Conservation (phyloP, 2,888 invertebrate species). For the Zygothrica quintamaculata region DNA sequence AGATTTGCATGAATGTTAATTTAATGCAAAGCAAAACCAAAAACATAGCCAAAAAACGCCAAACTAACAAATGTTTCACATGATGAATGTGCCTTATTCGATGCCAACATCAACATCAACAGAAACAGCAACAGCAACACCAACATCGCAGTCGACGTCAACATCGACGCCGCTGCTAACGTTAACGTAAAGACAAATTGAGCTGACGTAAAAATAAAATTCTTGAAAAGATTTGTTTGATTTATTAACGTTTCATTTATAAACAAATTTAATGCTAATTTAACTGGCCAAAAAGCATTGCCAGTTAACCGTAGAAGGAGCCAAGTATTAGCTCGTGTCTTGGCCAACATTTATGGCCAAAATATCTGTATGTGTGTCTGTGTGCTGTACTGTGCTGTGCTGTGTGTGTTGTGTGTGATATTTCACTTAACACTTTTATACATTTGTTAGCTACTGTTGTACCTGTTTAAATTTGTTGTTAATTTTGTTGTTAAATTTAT, state of each 20-base stretch:
- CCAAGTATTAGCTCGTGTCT: conserved; percentile 13
- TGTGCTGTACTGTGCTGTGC: no score
- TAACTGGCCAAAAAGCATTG: conserved; percentile 33
- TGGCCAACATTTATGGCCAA: conserved; percentile 20
- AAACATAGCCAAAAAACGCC: conserved; percentile 21
- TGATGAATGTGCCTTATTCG: conserved; percentile 47
- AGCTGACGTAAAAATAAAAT: conserved; percentile 49
- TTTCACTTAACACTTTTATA: conserved; percentile 67
- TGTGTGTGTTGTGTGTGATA: neutral
- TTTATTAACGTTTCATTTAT: conserved; percentile 69
- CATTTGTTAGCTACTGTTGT: conserved; percentile 39
- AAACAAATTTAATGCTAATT: conserved; percentile 55
- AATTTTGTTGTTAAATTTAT: conserved; percentile 42
- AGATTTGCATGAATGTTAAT: conserved; percentile 44
- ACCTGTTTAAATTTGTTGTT: conserved; percentile 25
- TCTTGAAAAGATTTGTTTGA: conserved; percentile 62
- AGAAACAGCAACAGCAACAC: neutral
- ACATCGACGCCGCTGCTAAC: conserved; percentile 7
- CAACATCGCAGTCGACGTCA: neutral
- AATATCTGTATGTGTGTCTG: neutral
- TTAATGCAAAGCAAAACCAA: conserved; percentile 46
- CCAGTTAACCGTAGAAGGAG: conserved; percentile 26
- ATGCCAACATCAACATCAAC: neutral
- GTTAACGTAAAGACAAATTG: conserved; percentile 55
- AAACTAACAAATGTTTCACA: conserved; percentile 41